Percentiles rank a stretch among this genome's conserved stretches.
Conservation (phyloP, 1,140 invertebrate genomes). For the Drosophila grimshawi region DNA sequence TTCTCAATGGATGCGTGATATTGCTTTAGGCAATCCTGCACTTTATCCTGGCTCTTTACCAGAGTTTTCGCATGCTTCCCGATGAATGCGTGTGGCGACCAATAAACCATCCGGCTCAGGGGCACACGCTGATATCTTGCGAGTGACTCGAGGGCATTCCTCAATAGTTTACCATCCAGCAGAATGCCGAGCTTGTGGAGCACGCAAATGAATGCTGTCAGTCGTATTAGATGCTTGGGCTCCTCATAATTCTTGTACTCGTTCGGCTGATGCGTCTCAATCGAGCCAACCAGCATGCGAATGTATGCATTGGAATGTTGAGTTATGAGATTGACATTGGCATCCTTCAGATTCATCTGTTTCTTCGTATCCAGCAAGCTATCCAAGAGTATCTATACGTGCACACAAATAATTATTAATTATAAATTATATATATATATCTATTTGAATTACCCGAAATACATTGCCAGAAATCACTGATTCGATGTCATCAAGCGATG, state of each 20-base stretch:
- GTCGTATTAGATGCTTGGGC: constrained; percentile 40
- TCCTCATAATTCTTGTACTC: constrained; percentile 53
- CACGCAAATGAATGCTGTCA: constrained; percentile 48
- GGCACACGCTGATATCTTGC: constrained; percentile 48
- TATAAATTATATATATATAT: background rate
- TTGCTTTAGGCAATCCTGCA: constrained; percentile 13
- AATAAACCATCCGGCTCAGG: constrained; percentile 34
- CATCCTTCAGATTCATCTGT: constrained; percentile 87
- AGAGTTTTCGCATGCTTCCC: constrained; percentile 53
- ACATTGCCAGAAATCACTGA: constrained; percentile 87
- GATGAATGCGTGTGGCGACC: constrained; percentile 56
- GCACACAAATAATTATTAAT: background rate
- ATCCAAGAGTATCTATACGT: constrained; percentile 85
- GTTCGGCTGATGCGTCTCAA: constrained; percentile 44
- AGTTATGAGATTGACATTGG: constrained; percentile 86
- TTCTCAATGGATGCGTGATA: constrained; percentile 46
- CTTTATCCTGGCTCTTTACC: constrained; percentile 38
- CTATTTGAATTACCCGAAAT: constrained; percentile 86
- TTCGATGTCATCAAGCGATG: constrained; percentile 67
- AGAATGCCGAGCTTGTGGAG: constrained; percentile 59
- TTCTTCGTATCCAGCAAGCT: constrained; percentile 88
- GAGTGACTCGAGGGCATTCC: constrained; percentile 34
- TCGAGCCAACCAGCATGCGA: constrained; percentile 77
- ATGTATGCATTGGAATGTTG: constrained; percentile 91
- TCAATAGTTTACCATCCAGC: constrained; percentile 56